Evolutionary conservation across 2,797 vertebrate species (phyloP), one percentile per base, ranked within the genome.

Genomic region (Characodon lateralis): DNA sequence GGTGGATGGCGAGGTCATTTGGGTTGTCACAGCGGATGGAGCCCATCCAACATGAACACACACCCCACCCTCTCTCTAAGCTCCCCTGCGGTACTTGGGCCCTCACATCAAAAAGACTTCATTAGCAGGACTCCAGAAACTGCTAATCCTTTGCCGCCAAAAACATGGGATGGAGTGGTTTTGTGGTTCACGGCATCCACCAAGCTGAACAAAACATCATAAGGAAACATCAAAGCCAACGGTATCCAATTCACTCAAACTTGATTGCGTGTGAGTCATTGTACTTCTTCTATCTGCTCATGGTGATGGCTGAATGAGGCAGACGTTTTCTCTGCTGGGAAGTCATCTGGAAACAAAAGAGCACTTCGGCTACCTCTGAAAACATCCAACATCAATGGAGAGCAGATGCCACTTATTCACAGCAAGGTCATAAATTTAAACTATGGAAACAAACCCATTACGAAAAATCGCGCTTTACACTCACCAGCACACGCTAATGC

Each of bases 71-170:
- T 76, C 56, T 81, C 78, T 75, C 65, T n/a, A 75, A 85, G 79
- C 77, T 89, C 82, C 87, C 28, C 65, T 84, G 89, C 84, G 85
- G 85, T 95, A 96, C 95, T 95, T 96, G 93, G 94, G 93, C 89
- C 88, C 92, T 94, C 85, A 95, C 93, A 95, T 96, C 93, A 95
- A 96, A 96, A 91, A 81, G 83, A 84, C 93, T 93, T 95, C 92
- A 94, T 95, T 95, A 94, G 94, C 89, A 88, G 91, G 91, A 93
- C 93, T 94, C 90, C 90, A 92, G 94, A 85, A 93, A 89, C 88
- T 89, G 80, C 92, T 95, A 95, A 95, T 95, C 95, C 94, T 82
- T 77, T 78, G 89, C 78, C 87, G 94, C 94, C 91, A 92, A 93
- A 94, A 91, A 94, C 87, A 59, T 72, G 86, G 85, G 80, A 91